Evolutionary conservation across 2,888 invertebrate genomes (phyloP).

Genomic region (Rhyacophila evoluta): DNA sequence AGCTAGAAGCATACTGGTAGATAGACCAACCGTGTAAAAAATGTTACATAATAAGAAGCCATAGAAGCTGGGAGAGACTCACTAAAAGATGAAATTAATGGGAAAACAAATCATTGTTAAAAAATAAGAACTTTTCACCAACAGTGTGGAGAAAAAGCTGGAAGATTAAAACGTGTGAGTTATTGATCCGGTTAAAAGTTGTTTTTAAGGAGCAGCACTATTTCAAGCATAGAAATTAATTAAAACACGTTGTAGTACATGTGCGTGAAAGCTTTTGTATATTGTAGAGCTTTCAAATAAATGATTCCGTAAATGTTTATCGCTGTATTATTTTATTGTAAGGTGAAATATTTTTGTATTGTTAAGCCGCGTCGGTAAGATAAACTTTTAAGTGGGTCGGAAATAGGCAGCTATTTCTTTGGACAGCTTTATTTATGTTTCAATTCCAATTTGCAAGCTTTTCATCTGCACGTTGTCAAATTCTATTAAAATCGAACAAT

Average conservation of each 20-base stretch:
- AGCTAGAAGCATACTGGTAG: too few relatives aligned
- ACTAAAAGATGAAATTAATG: too few relatives aligned
- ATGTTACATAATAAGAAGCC: too few relatives aligned
- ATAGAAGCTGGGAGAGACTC: too few relatives aligned
- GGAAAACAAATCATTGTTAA: too few relatives aligned
- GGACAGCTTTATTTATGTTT: background rate
- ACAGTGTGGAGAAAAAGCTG: too few relatives aligned
- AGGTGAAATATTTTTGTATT: background rate
- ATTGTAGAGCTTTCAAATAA: background rate
- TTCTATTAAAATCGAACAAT: background rate
- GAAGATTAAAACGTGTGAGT: too few relatives aligned
- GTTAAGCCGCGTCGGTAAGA: too few relatives aligned
- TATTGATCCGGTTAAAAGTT: too few relatives aligned
- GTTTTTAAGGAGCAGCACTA: too few relatives aligned
- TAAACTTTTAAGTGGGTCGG: background rate
- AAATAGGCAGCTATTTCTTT: background rate
- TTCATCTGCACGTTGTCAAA: background rate
- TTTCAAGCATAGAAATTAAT: conserved; percentile 29
- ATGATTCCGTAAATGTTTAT: background rate
- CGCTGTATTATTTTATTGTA: background rate
- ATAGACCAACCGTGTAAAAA: too few relatives aligned
- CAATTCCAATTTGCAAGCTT: background rate
- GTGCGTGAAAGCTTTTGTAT: background rate
- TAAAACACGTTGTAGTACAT: conserved; percentile 28
- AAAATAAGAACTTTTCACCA: too few relatives aligned